Evolutionary conservation across 1,140 invertebrate species (phyloP).

Genomic region (Solenopsis invicta): DNA sequence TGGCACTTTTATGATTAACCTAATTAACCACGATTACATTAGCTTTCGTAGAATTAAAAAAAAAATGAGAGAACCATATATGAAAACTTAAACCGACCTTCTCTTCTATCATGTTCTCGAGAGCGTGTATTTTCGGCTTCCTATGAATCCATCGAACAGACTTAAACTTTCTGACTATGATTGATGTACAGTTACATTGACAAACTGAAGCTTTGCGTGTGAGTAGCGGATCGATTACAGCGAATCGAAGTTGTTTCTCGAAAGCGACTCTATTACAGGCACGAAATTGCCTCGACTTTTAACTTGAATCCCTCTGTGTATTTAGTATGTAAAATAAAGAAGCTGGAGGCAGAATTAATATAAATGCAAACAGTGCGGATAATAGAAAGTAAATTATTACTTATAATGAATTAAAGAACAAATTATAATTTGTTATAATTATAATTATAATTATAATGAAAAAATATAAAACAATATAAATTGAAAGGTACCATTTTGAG

Average conservation of each 20-base stretch:
- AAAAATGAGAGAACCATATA: background rate
- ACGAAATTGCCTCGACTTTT: slow-evolving; percentile 9
- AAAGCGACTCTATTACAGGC: slow-evolving; percentile 14
- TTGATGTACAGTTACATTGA: slow-evolving; percentile 57
- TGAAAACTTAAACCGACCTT: slow-evolving; percentile 31
- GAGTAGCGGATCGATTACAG: slow-evolving; percentile 33
- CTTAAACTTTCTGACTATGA: slow-evolving; percentile 56
- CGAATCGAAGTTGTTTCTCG: slow-evolving; percentile 54
- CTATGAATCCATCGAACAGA: slow-evolving; percentile 26
- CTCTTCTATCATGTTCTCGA: slow-evolving; percentile 52
- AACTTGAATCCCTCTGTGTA: background rate
- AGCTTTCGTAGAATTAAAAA: background rate
- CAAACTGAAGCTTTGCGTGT: slow-evolving; percentile 50
- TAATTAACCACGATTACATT: slow-evolving; percentile 3
- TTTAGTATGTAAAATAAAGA: background rate
- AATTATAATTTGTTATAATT: background rate
- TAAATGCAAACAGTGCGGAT: background rate
- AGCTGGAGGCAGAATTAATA: background rate
- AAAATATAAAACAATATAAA: background rate
- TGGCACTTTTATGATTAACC: slow-evolving; percentile 8
- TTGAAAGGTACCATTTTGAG: background rate
- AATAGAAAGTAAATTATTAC: slow-evolving; percentile 8
- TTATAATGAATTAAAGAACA: background rate
- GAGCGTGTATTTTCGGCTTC: slow-evolving; percentile 26
- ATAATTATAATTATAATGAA: background rate